phyloP scores from a whole-genome alignment of 2,113 vertebrate genomes.

The Jacana jacana region DNA sequence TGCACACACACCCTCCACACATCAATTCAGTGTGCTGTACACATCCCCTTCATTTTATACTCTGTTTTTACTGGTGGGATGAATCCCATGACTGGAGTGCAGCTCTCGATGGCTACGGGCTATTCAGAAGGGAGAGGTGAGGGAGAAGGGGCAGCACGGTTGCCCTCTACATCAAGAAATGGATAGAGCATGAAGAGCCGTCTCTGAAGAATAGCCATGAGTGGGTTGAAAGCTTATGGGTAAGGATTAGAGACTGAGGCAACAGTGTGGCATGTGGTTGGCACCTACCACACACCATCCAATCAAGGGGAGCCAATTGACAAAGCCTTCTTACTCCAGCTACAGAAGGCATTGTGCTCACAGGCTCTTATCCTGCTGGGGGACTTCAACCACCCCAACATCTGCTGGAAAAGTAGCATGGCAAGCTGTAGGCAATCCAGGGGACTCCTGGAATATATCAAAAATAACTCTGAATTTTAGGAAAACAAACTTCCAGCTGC shows the following conservation, averaged over 20 bases:
- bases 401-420: not conserved
- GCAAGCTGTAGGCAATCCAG: not conserved
- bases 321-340: not conserved
- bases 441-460: not conserved
- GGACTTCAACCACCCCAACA: not conserved
- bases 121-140: not conserved
- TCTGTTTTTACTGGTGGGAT: not conserved
- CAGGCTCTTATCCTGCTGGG: not conserved
- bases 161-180: not conserved
- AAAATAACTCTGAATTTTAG: not conserved
- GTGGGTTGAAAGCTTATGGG: not conserved
- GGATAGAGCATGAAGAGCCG: not conserved
- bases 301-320: not conserved
- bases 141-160: not conserved
- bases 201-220: not conserved
- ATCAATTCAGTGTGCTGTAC: not conserved
- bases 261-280: not conserved
- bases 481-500: not conserved
- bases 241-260: not conserved
- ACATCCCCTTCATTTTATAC: not conserved
- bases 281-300: not conserved
- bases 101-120: not conserved
- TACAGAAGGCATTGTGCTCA: not conserved
- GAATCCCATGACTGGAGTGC: not conserved
- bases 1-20: not conserved